Base-by-base conservation (phyloP, 2,888 invertebrate species). In the Bombylius major region DNA sequence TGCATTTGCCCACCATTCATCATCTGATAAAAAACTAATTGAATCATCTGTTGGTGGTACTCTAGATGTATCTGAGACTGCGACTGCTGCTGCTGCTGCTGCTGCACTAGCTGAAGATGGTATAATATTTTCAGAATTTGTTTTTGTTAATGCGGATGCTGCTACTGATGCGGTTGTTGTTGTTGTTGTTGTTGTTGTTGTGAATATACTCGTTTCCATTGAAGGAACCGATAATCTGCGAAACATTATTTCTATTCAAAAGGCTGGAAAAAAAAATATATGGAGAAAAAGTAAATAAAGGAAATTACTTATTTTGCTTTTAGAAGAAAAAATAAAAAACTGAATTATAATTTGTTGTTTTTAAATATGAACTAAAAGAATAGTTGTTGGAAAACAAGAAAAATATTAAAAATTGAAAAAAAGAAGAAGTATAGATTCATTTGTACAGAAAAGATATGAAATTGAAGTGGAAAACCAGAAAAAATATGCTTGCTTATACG, bases 1-100 rank as follows among this genome's bases (percentile, higher is more conserved):
- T 33, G 73, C 73, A 67, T 73, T 72, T 64, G 69, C 66, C 72
- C 72, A 73, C 72, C 73, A 73, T 59, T 72, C 73, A 56, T 69
- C 68, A 56, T 71, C 70, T 12, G 47, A 44, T 50, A 51, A 36
- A 53, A 56, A 54, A 53, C 59, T 55, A 34, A 56, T 54, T 39
- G 55, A 53, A 44, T 56, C 58, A 51, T 59, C 59, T 31, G 52
- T 52, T 34, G 54, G 50, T 32, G 54, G n/a, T 14, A 50, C 34
- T 39, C 39, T 8, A 42, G 54, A 33, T 47, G 50, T 42, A 12
- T 54, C 54, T 64, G 57, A 58, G 58, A 54, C 58, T 62, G 49
- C 46, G 2, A 13, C 33, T 42, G 60, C 55, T n/a, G 59, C 57
- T 54, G 59, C 57, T 50, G 63, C 59, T 56, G 60, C 59, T 59